Percentiles rank a stretch among this genome's conserved stretches.
Evolutionary conservation across 2,888 invertebrate genomes (phyloP).

Genomic region (Rambutsinella grinnellia): DNA sequence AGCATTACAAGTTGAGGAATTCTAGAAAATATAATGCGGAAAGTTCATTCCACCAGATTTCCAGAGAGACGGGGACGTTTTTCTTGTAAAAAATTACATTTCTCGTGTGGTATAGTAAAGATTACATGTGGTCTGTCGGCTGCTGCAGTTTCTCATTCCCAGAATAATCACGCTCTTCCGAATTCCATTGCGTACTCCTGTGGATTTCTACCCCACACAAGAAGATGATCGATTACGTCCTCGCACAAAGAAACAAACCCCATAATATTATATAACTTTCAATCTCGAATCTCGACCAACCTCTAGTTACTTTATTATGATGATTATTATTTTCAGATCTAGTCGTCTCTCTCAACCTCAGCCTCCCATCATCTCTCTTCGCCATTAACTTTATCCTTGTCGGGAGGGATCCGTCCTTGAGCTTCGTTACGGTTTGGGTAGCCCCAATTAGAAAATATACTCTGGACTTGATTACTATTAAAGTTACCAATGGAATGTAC

Average conservation of each 20-base stretch:
- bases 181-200: constrained; percentile 57
- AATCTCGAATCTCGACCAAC: constrained; percentile 34
- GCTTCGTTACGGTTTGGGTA: constrained; percentile 57
- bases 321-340: constrained; percentile 42
- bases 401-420: constrained; percentile 52
- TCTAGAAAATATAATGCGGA: no score
- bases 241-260: constrained; percentile 30
- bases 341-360: constrained; percentile 2
- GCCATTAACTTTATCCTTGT: constrained; percentile 22
- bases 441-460: constrained; percentile 56
- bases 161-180: constrained; percentile 49
- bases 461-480: constrained; percentile 19
- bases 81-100: constrained; percentile 9
- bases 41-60: no score
- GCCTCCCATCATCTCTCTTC: constrained; percentile 29
- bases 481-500: constrained; percentile 41
- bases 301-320: constrained; percentile 33
- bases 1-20: no score
- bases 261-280: constrained; percentile 36
- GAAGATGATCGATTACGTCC: constrained; percentile 56
- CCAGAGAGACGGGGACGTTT: no score
- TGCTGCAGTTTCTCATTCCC: not conserved
- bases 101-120: constrained; percentile 25
- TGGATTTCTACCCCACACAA: constrained; percentile 59
- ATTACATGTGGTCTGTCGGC: constrained; percentile 13